Conservation (phyloP, 2,113 vertebrate species). For the Dromaius novaehollandiae region DNA sequence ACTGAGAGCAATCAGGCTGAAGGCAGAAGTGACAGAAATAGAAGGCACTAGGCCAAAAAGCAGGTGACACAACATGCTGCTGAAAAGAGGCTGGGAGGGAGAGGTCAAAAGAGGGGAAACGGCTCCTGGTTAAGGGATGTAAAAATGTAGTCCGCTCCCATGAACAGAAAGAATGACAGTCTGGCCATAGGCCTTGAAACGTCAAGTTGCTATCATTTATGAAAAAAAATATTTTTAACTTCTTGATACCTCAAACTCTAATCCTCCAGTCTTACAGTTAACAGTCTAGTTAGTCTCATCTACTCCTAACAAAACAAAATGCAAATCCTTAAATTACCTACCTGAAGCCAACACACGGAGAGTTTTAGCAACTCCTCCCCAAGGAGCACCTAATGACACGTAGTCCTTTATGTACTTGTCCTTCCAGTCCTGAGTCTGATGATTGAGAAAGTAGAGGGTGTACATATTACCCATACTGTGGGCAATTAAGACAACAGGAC, state of each 20-base stretch:
- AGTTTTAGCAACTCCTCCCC: constrained; percentile 96
- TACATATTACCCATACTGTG: constrained; percentile 99
- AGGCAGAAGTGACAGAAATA: neutral
- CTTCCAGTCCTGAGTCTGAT: constrained; percentile 93
- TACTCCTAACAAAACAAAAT: neutral
- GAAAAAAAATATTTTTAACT: neutral
- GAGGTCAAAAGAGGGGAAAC: neutral
- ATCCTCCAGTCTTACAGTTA: neutral
- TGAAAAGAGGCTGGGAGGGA: neutral
- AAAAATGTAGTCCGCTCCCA: neutral
- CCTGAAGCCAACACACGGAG: constrained; percentile 92
- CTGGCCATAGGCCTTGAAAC: neutral
- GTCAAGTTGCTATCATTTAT: neutral
- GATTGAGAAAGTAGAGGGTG: constrained; percentile 94
- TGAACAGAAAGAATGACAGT: neutral
- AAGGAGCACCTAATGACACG: constrained; percentile 88
- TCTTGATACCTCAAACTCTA: neutral
- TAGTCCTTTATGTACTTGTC: constrained; percentile 92
- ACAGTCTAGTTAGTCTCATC: neutral
- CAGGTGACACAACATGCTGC: neutral
- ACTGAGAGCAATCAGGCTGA: neutral
- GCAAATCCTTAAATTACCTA: constrained; percentile 53
- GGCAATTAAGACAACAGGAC: constrained; percentile 91
- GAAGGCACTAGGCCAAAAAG: neutral
- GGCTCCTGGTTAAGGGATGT: neutral